These are phyloP conservation scores for Caretta caretta DNA, from an alignment of 2,113 vertebrate genomes.

Conservation along the genomic window DNA sequence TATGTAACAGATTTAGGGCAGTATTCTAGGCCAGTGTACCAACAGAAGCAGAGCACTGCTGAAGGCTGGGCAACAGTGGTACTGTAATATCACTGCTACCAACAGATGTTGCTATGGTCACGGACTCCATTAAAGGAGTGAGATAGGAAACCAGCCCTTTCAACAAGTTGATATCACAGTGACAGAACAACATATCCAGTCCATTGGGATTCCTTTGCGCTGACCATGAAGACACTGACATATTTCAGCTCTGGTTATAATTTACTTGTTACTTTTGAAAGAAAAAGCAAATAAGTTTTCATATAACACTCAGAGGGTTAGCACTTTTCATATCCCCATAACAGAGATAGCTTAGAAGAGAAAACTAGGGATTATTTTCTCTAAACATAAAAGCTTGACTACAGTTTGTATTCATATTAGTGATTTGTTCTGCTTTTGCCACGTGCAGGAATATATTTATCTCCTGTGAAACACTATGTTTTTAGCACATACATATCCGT, in stretches of 20 bases:
- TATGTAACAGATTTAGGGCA: constrained; percentile 47
- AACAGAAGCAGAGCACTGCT: not conserved
- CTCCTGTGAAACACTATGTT: rapidly evolving
- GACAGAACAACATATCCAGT: not conserved
- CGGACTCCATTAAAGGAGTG: not conserved
- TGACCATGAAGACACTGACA: not conserved
- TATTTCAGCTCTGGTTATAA: not conserved
- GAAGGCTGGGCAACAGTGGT: constrained; percentile 22
- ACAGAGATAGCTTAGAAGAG: not conserved
- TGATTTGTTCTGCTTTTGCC: not conserved
- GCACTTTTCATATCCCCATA: not conserved
- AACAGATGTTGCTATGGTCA: constrained; percentile 29
- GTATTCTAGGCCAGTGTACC: constrained; percentile 58
- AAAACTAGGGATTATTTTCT: not conserved
- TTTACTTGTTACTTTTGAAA: not conserved
- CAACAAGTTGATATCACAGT: constrained; percentile 4
- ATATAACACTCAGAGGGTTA: not conserved
- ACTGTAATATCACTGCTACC: constrained; percentile 23
- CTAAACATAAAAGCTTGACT: not conserved
- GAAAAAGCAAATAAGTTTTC: not conserved
- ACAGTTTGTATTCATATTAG: not conserved
- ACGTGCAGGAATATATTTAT: not conserved
- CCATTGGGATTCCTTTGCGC: not conserved
- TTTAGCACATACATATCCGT: rapidly evolving
- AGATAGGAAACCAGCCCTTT: constrained; percentile 8